Conservation (phyloP, 2,113 vertebrate genomes). For the Mungos mungo region DNA sequence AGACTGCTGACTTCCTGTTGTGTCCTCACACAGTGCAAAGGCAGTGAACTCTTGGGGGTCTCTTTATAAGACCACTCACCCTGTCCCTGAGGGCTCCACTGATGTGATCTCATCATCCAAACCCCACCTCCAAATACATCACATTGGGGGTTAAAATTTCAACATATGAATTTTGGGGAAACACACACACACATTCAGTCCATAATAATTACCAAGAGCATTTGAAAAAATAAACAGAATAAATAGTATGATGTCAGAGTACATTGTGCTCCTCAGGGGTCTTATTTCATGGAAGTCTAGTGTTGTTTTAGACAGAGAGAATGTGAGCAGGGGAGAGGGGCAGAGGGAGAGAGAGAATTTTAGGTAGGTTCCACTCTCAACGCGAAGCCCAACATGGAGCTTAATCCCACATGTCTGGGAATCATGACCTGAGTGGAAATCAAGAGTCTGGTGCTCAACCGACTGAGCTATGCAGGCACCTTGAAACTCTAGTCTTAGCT, state of each 20-base stretch:
- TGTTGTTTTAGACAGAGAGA: not conserved
- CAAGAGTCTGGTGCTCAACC: too few relatives aligned
- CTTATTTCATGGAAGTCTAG: not conserved
- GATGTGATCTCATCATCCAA: not conserved
- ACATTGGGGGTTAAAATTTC: not conserved
- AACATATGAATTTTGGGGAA: not conserved
- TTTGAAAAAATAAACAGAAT: not conserved
- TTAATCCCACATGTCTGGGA: too few relatives aligned
- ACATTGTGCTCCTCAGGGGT: not conserved
- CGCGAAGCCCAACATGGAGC: too few relatives aligned
- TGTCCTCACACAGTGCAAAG: too few relatives aligned
- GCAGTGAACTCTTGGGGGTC: not conserved
- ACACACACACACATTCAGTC: not conserved
- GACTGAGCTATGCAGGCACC: too few relatives aligned
- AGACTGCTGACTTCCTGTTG: not conserved
- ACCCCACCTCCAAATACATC: not conserved
- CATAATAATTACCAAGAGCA: not conserved
- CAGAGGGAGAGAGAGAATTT: too few relatives aligned
- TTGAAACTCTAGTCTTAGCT: not conserved
- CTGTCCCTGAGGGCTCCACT: not conserved
- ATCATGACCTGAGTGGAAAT: too few relatives aligned
- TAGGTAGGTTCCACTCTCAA: too few relatives aligned
- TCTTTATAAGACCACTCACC: not conserved
- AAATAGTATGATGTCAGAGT: not conserved
- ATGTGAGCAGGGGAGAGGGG: too few relatives aligned